Evolutionary conservation across 2,797 vertebrate species (phyloP), one percentile per base, ranked within the genome.

Genomic region (Aulostomus chinensis): DNA sequence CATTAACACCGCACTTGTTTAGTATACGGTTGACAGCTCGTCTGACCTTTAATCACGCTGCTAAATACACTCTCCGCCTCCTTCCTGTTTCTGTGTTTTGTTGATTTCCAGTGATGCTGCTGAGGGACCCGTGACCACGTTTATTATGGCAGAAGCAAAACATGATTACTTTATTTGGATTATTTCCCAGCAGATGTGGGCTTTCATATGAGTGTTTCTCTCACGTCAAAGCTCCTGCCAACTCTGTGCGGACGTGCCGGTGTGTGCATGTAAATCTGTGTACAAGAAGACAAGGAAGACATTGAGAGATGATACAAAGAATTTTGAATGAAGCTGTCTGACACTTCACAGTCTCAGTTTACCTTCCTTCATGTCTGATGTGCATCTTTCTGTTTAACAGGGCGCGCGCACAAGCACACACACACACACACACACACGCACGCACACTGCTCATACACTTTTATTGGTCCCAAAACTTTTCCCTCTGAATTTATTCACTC

Each of bases 1-100:
- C 5, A 65, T 58, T 37, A 45, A 59, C 32, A 16, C 22, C 5
- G 39, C 28, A 9, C 54, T 58, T 74, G 46, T 62, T 69, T 57
- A 48, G 18, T 6, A 36, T 14, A 2, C 11, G 13, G 24, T 1
- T n/a, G 12, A 52, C 42, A 18, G 18, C 12, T 45, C 47, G 36
- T 46, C 9, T 62, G 32, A 43, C 67, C 37, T 72, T 73, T 55
- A 40, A 42, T 46, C 24, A 46, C 33, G 5, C 7, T 8, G 37
- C 26, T 33, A 55, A 60, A 22, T 69, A 13, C 21, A n/a, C n/a
- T n/a, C n/a, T n/a, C n/a, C n/a, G 30, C 22, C 12, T 53, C 20
- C 41, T 32, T 30, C 2, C 12, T 26, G 5, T 30, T 20, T 2
- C 49, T 41, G 39, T 71, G 52, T 38, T 61, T 48, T 54, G 39